These are phyloP conservation scores for Corythoichthys intestinalis DNA, from an alignment of 2,113 vertebrate genomes.

Conservation along the genomic window DNA sequence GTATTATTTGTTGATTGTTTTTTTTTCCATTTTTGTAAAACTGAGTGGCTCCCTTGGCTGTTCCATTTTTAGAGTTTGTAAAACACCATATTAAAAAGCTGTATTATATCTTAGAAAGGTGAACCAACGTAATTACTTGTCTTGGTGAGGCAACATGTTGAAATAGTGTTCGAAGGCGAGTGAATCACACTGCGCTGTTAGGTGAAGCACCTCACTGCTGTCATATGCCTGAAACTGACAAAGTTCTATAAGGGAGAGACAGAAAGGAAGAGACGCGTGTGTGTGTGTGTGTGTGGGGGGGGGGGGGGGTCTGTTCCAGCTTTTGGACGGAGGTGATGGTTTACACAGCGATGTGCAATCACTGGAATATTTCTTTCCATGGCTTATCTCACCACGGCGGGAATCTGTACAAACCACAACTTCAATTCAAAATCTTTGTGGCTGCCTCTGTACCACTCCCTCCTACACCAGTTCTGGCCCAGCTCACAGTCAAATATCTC, in stretches of 20 bases:
- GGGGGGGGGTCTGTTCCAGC: conserved; percentile 59
- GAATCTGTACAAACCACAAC: conserved; percentile 56
- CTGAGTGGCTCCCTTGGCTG: background rate
- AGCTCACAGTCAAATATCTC: conserved; percentile 46
- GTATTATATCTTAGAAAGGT: too few relatives aligned
- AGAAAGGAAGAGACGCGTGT: background rate
- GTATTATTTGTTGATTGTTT: too few relatives aligned
- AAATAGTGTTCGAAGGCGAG: conserved; percentile 13
- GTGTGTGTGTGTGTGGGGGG: too few relatives aligned
- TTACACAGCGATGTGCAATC: conserved; percentile 70
- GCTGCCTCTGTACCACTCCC: conserved; percentile 29
- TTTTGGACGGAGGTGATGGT: conserved; percentile 53
- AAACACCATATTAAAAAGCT: background rate
- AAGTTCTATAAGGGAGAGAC: background rate
- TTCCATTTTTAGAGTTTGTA: conserved; percentile 15
- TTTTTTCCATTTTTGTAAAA: too few relatives aligned
- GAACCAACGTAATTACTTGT: conserved; percentile 9
- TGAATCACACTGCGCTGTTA: conserved; percentile 4
- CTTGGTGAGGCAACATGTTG: conserved; percentile 5
- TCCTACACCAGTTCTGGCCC: conserved; percentile 35
- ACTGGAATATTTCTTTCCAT: conserved; percentile 67
- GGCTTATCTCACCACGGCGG: conserved; percentile 62
- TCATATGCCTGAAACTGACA: conserved; percentile 44
- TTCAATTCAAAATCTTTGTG: conserved; percentile 32
- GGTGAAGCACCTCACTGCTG: conserved; percentile 51